These are phyloP conservation scores for Leptinotarsa lineolata DNA, from an alignment of 1,140 invertebrate genomes.

Conservation along the genomic window DNA sequence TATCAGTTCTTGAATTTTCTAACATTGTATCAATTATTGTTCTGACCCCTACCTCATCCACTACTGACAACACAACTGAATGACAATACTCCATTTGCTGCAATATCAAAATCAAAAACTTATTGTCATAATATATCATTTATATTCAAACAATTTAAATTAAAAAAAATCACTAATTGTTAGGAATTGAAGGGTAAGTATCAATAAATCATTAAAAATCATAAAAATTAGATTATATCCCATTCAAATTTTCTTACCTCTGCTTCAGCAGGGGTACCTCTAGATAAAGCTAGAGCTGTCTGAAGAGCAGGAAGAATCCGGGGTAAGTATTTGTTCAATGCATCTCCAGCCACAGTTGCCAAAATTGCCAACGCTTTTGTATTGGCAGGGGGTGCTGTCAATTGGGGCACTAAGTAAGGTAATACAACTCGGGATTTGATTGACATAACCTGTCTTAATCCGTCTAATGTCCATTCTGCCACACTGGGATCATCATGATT, in stretches of 20 bases:
- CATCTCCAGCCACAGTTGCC: conserved; percentile 90
- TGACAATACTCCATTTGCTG: conserved; percentile 91
- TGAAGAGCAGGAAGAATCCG: conserved; percentile 92
- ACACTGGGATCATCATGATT: conserved; percentile 74
- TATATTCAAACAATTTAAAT: not conserved
- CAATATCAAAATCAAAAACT: conserved; percentile 2
- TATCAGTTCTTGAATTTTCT: conserved; percentile 72
- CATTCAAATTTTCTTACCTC: conserved; percentile 56
- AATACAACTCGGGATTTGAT: conserved; percentile 94
- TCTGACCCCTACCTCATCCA: conserved; percentile 84
- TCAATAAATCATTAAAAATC: too few species aligned
- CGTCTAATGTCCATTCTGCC: conserved; percentile 89
- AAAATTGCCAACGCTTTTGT: conserved; percentile 91
- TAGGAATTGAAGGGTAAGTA: too few species aligned
- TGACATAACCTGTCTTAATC: conserved; percentile 93
- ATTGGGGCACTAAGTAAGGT: conserved; percentile 93
- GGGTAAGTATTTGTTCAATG: conserved; percentile 86
- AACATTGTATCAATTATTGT: conserved; percentile 91
- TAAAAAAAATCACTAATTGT: not conserved
- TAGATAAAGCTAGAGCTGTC: conserved; percentile 70
- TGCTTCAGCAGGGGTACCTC: conserved; percentile 71
- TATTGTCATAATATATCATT: not conserved
- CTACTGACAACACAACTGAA: conserved; percentile 87
- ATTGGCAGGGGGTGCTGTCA: conserved; percentile 86
- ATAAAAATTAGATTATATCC: too few species aligned